Evolutionary conservation across 2,797 vertebrate genomes (phyloP).

Genomic region (Tragopan temminckii): DNA sequence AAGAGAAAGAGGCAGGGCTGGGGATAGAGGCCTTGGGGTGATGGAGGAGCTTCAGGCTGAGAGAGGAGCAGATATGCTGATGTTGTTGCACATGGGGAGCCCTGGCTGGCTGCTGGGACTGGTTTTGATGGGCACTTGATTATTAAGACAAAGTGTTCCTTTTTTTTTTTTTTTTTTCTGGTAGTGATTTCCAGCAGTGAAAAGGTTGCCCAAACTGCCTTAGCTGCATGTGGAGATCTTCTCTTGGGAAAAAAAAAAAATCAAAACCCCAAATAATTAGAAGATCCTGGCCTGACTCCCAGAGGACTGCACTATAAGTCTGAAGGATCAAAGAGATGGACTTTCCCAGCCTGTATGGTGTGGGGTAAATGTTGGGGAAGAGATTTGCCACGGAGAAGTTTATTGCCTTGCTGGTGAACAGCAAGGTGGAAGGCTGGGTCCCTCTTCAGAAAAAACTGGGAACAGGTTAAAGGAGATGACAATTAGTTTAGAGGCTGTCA

Average conservation of each 20-base stretch:
- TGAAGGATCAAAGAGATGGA: background rate
- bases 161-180: background rate
- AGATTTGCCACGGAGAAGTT: background rate
- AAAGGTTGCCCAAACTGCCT: background rate
- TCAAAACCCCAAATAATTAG: background rate
- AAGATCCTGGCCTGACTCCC: background rate
- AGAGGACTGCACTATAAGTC: background rate
- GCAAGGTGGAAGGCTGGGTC: background rate
- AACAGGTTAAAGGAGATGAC: background rate
- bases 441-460: background rate
- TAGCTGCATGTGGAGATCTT: background rate
- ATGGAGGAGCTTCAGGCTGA: background rate
- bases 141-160: background rate
- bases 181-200: background rate
- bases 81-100: background rate
- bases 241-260: background rate
- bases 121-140: background rate
- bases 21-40: background rate
- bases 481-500: background rate
- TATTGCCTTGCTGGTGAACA: background rate
- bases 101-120: rapidly evolving
- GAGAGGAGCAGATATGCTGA: background rate
- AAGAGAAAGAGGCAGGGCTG: background rate
- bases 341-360: background rate
- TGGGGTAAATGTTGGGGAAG: background rate